Percentiles rank a stretch among this genome's conserved stretches.
Conservation (phyloP, 1,140 invertebrate species). For the Lordiphosa collinella region DNA sequence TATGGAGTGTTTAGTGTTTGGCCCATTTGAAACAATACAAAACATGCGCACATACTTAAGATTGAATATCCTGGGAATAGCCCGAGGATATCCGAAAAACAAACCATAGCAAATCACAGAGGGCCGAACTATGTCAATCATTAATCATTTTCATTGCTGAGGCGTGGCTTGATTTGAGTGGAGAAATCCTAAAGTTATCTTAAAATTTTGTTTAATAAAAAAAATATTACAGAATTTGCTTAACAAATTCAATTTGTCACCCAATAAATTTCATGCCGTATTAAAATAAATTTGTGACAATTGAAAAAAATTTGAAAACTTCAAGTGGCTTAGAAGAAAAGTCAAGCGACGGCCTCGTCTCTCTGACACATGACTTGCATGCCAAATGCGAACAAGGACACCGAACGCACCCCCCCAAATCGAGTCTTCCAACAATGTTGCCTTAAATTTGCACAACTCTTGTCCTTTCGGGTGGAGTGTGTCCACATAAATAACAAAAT, state of each 20-base stretch:
- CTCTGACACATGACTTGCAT: constrained; percentile 70
- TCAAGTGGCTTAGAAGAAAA: constrained; percentile 33
- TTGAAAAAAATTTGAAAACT: constrained; percentile 48
- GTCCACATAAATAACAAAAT: constrained; percentile 74
- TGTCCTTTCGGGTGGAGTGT: constrained; percentile 15
- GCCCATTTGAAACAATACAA: constrained; percentile 55
- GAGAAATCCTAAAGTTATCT: background rate
- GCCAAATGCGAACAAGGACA: constrained; percentile 47
- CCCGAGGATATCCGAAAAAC: constrained; percentile 21
- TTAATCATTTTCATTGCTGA: constrained; percentile 50
- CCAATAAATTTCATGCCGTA: constrained; percentile 74
- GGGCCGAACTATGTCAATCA: constrained; percentile 23
- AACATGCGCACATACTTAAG: constrained; percentile 28
- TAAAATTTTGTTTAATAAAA: constrained; percentile 19
- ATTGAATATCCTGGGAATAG: constrained; percentile 12
- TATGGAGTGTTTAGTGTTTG: constrained; percentile 71
- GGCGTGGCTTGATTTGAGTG: background rate
- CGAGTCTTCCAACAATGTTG: constrained; percentile 53
- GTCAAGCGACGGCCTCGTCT: constrained; percentile 71
- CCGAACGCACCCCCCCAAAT: constrained; percentile 23
- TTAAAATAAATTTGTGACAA: constrained; percentile 74
- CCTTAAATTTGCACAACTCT: constrained; percentile 70
- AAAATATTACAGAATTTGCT: constrained; percentile 46
- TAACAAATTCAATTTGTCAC: constrained; percentile 71
- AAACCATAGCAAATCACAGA: constrained; percentile 46